Evolutionary conservation across 2,797 vertebrate species (phyloP).

Genomic region (Ambastaia sidthimunki): DNA sequence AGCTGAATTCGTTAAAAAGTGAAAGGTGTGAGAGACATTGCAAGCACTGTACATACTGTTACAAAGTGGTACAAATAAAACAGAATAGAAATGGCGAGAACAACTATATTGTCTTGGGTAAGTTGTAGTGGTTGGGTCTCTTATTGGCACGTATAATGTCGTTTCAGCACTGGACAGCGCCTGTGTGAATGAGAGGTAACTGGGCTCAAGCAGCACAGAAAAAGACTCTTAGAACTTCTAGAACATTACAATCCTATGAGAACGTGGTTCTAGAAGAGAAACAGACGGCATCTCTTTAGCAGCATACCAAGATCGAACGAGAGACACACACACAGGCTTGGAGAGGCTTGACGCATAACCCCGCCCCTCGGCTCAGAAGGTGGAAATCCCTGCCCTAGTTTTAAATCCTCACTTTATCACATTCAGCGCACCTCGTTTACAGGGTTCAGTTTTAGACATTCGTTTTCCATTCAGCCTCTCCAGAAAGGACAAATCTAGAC

Average conservation of each 20-base stretch:
- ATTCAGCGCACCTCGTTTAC: slow-evolving; percentile 35
- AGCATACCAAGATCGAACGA: slow-evolving; percentile 38
- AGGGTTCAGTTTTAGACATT: neutral
- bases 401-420: slow-evolving; percentile 65
- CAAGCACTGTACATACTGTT: too few relatives aligned
- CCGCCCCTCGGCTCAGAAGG: slow-evolving; percentile 68
- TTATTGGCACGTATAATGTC: slow-evolving; percentile 31
- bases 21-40: too few relatives aligned
- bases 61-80: neutral
- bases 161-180: slow-evolving; percentile 61
- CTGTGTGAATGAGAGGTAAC: slow-evolving; percentile 72
- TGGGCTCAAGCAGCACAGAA: slow-evolving; percentile 56
- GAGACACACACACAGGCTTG: slow-evolving; percentile 39
- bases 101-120: neutral
- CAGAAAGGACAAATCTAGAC: neutral
- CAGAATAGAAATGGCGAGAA: neutral
- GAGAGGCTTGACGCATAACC: slow-evolving; percentile 76
- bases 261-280: neutral
- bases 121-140: neutral
- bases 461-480: neutral
- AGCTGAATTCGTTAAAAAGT: too few relatives aligned
- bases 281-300: slow-evolving; percentile 15
- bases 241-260: neutral
- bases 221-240: slow-evolving; percentile 11
- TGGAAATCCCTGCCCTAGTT: slow-evolving; percentile 69